phyloP scores from a whole-genome alignment of 2,113 vertebrate genomes.

The Tupaia chinensis region DNA sequence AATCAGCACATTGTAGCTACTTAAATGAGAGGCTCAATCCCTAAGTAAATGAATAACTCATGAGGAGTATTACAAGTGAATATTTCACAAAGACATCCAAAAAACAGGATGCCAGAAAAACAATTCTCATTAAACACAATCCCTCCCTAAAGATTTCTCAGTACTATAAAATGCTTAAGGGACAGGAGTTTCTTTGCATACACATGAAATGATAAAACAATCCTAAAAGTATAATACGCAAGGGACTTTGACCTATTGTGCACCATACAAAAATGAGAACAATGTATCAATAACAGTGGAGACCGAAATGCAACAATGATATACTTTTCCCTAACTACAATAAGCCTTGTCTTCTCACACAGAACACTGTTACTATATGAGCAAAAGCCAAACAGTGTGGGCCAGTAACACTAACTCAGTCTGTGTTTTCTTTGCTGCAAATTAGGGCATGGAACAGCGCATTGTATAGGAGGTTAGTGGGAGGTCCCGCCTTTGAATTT shows the following conservation, averaged over 20 bases:
- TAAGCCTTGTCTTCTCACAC: constrained; percentile 62
- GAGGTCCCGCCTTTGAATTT: neutral
- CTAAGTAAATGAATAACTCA: constrained; percentile 35
- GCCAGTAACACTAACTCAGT: constrained; percentile 14
- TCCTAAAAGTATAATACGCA: constrained; percentile 49
- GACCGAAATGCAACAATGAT: constrained; percentile 42
- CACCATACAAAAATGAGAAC: constrained; percentile 54
- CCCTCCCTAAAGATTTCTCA: constrained; percentile 48
- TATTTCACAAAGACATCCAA: constrained; percentile 22
- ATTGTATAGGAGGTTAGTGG: neutral
- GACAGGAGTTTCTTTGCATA: constrained; percentile 53
- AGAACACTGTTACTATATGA: constrained; percentile 48
- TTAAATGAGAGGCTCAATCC: neutral
- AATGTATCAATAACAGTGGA: constrained; percentile 47
- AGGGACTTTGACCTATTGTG: constrained; percentile 16
- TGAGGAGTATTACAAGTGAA: constrained; percentile 36
- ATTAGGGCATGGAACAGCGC: neutral
- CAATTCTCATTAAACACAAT: constrained; percentile 58
- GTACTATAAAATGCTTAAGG: neutral
- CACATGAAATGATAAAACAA: constrained; percentile 33
- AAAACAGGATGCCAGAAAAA: constrained; percentile 2
- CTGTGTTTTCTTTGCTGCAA: neutral
- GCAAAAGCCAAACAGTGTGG: constrained; percentile 17
- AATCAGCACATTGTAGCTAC: neutral
- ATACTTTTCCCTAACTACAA: constrained; percentile 50